Base-by-base conservation (phyloP, 1,140 invertebrate genomes). In the Eciton burchellii region DNA sequence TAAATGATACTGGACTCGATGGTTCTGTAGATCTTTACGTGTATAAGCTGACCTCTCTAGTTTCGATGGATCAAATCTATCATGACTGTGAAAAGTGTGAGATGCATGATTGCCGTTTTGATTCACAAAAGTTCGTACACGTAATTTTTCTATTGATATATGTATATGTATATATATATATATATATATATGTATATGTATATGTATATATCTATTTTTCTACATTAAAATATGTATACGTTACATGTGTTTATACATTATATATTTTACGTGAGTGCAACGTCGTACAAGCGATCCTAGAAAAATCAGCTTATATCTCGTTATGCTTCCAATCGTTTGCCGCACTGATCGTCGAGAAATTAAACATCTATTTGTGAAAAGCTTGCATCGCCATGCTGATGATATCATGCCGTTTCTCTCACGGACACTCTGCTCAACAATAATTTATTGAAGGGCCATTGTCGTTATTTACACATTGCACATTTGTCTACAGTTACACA, bases 401-500 rank as follows among this genome's bases (percentile, higher is more conserved):
- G 19, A 19, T 60, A 29, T 35, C 4, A 68, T 12, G 16, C 29
- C 70, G 82, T 84, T 87, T 56, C 21, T 85, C 68, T 87, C 84
- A 57, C 86, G 88, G 65, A 65, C 84, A 84, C 62, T 88, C 87
- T 63, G 70, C 57, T 70, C 54, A 68, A 86, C 60, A 79, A 88
- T 90, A 88, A 88, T 84, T 90, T 87, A 65, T 83, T 90, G 90
- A 79, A 70, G 63, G 56, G 41, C 68, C 21, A 86, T 60, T 73
- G 84, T 84, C 77, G 47, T 81, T 91, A 92, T 91, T 87, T 91
- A 91, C 89, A 92, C 84, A 35, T 66, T 65, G 54, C 86, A 56
- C 60, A n/a, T 82, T 52, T 41, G 63, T 83, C 57, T 45, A 57
- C 90, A 88, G 29, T 74, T 82, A 60, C 68, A 72, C 79, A 84